Base-by-base conservation (phyloP, 2,888 invertebrate species). In the Cephus runcator region DNA sequence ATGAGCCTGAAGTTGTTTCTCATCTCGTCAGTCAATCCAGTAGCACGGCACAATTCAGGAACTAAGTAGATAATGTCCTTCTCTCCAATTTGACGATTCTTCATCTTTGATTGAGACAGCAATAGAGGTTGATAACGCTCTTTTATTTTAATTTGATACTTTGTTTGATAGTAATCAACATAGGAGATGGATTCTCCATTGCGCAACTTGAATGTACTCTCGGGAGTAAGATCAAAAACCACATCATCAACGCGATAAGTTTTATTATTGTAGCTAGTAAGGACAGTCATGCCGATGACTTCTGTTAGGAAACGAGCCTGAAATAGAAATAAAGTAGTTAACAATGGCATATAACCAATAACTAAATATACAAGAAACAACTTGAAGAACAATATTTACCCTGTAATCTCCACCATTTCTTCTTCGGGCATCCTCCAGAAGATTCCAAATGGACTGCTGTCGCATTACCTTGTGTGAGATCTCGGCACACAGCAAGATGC, bases 401-500 rank as follows among this genome's bases (percentile, higher is more conserved):
- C 93, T 93, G 78, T 92, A 94, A 80, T 94, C 92, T 0, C 88
- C 85, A 0, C 93, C 92, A 79, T 93, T 91, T 0, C 90, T 90
- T 0, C 88, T 81, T 0, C 92, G 92, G 82, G 94, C 94, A 2
- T 94, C 93, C 1, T 90, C 89, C 0, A 96, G 84, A 87, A 96
- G 92, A 82, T 95, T 94, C 0, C 95, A 92, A 0, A 96, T 94
- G 0, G 95, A 96, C 79, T 98, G 96, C 40, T 94, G 93, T 0
- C 98, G 93, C 92, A 98, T 94, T 0, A 98, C 95, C 92, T 98
- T 98, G 87, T 97, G 96, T 0, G 95, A 93, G 0, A 98, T 94
- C 89, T 98, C 98, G 0, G 95, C 93, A 75, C 96, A 96, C 93
- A 98, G 93, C 12, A 98, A 91, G n/a, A 98, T 93, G 1, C 94